Base-by-base conservation (phyloP, 2,797 vertebrate genomes). In the Acanthis flammea region DNA sequence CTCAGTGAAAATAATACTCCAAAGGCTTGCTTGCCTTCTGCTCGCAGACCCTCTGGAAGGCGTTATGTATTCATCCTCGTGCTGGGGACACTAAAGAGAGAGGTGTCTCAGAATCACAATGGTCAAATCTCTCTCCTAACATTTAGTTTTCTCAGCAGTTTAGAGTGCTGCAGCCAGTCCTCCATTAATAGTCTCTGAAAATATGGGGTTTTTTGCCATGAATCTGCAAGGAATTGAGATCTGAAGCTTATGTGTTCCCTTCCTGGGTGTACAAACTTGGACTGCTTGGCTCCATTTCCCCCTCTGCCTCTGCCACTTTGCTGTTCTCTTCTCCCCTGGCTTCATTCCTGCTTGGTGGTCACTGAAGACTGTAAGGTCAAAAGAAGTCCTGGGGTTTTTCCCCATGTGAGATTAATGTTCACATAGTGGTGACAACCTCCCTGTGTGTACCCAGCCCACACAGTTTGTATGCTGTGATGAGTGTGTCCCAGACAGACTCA, bases 401-500 rank as follows among this genome's bases (percentile, higher is more conserved):
- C 37, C 35, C 39, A 5, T 41, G 25, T 24, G 63, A 77, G 13
- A 60, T 24, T 48, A 66, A 16, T 33, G 68, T 42, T 75, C 72
- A 17, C 7, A 4, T 23, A 25, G 51, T 1, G 4, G 73, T 72
- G 72, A 81, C n/a, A 86, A 8, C 47, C 17, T 37, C 73, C 7
- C 39, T 68, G 0, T 1, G 10, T 31, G 44, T 86, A 51, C 24
- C 35, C 3, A 7, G 33, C 41, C 22, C 30, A 28, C 0, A 0
- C 62, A 65, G 47, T 51, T 72, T 70, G 17, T 31, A 3, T 16
- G 9, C 47, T 80, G 68, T 1, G 10, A 31, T 55, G 51, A 41
- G 17, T 41, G 6, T 61, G 51, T 76, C 88, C 66, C 79, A 88
- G 61, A 70, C 16, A 82, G 47, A 39, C 33, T 53, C 37, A 73